Evolutionary conservation across 2,888 invertebrate genomes (phyloP), one percentile per base, ranked within the genome.

Genomic region (Eupithecia insigniata): DNA sequence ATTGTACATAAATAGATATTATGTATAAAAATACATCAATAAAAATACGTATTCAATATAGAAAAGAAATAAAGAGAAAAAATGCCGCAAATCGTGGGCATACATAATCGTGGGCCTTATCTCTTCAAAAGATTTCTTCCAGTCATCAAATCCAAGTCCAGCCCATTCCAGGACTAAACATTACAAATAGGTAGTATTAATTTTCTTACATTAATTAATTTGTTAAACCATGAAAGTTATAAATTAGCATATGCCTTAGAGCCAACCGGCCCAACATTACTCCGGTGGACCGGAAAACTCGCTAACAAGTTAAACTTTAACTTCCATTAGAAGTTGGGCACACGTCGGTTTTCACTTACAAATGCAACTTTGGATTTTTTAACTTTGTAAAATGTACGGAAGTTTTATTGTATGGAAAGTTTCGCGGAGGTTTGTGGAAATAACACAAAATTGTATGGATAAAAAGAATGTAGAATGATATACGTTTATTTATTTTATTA

Each of bases 251-350:
- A 62, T 30, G 55, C 26, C n/a, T n/a, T 14, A 60, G 60, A 60
- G 34, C 61, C 26, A 2, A 16, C 26, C 12, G 3, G 14, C 22
- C 36, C 22, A 64, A 22, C 22, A 64, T 64, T 58, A 66, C 69
- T 67, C 74, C 36, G 0, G 12, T 32, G 46, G 39, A 64, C 70
- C 70, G 72, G 66, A 72, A 73, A 75, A 78, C 73, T 78, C 77
- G 76, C 79, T 82, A 87, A 87, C 85, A 87, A 89, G 85, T 87
- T 88, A 81, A 86, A 89, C 84, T 88, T 86, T 66, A 78, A 71
- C 82, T 86, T 82, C 84, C 84, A 85, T 87, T 84, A 82, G 79
- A 84, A 87, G 83, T 86, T 87, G 51, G 70, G 67, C 74, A 71
- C 71, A 78, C 78, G 76, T 78, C 75, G 75, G 72, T 74, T 76